Conservation (phyloP, 2,113 vertebrate genomes). For the Anguilla rostrata region DNA sequence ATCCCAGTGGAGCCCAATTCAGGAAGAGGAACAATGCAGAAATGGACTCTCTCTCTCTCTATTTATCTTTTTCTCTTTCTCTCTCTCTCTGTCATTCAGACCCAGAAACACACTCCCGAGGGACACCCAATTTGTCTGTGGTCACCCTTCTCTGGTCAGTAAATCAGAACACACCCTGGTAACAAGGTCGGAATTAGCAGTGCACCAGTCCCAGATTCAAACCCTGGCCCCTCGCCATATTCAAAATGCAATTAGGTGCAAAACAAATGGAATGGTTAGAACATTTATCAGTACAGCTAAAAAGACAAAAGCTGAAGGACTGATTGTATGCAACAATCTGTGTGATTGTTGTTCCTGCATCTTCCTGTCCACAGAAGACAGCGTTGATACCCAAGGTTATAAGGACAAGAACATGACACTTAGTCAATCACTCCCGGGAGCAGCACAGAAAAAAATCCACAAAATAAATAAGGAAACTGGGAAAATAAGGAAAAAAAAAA, state of each 20-base stretch:
- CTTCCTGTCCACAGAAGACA: background rate
- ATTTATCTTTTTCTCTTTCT: no score
- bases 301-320: background rate
- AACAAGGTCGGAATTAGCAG: background rate
- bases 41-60: no score
- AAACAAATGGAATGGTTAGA: background rate
- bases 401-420: background rate
- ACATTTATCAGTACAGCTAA: background rate
- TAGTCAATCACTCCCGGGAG: background rate
- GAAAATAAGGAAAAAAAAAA: background rate
- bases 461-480: background rate
- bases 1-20: no score
- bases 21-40: no score
- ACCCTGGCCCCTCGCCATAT: no score
- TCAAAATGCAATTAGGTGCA: no score
- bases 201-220: background rate
- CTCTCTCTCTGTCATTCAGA: background rate
- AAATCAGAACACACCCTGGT: background rate
- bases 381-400: background rate
- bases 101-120: background rate
- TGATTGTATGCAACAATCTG: background rate
- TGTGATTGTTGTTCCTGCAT: background rate
- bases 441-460: background rate
- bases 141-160: background rate
- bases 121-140: background rate